A percentile compares a stretch with the other conserved stretches of the same genome.
Conservation (phyloP, 2,797 vertebrate species). For the Eurystomus glaucurus region DNA sequence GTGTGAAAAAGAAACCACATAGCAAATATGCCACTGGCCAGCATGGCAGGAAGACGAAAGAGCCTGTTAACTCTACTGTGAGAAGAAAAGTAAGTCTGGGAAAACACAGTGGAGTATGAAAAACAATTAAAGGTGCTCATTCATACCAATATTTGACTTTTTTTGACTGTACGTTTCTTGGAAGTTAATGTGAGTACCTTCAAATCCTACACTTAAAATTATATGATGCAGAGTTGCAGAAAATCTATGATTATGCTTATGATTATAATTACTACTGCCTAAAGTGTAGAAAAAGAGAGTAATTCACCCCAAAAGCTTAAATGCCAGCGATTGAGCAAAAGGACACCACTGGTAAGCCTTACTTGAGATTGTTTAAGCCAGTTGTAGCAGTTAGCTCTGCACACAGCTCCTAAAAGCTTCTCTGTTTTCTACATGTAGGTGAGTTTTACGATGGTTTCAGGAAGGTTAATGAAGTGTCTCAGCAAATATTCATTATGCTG, state of each 20-base stretch:
- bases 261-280: neutral
- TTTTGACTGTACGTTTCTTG: neutral
- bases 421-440: neutral
- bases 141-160: neutral
- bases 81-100: neutral
- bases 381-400: neutral
- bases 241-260: neutral
- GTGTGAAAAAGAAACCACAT: fast-evolving
- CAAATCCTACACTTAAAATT: neutral
- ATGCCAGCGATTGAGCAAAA: neutral
- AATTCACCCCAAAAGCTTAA: neutral
- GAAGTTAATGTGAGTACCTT: neutral
- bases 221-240: neutral
- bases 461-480: constrained; percentile 9
- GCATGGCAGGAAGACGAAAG: too few species aligned
- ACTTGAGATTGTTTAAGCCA: neutral
- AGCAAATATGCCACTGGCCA: fast-evolving
- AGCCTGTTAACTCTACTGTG: fast-evolving
- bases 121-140: neutral
- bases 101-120: neutral
- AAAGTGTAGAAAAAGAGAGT: neutral
- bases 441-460: neutral
- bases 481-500: neutral
- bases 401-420: neutral
- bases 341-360: neutral